Base-by-base conservation (phyloP, 2,797 vertebrate genomes). In the Aldrovandia affinis region DNA sequence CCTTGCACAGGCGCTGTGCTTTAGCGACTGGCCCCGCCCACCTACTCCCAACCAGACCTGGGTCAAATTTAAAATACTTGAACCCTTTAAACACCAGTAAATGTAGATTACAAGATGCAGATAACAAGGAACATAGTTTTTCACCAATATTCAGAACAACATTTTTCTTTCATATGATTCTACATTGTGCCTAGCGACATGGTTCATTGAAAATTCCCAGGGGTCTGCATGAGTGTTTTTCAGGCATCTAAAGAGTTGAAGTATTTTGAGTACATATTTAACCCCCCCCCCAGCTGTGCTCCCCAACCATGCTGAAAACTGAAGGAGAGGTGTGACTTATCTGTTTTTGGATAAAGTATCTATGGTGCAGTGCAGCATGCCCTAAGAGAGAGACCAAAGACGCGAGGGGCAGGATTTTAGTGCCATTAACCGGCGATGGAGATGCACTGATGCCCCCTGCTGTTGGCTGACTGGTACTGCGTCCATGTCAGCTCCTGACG, bases 361-460 rank as follows among this genome's bases (percentile, higher is more conserved):
- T 78, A n/a, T 50, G 77, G 44, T 54, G 77, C 44, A 50, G 44
- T 52, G 77, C 77, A 75, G 65, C 73, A 44, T 47, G 42, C 25
- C 4, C 33, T 6, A 8, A 47, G 73, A 77, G 5, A 15, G 36
- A 18, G 28, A 50, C 8, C 25, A 12, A 28, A 65, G 25, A n/a
- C 5, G 63, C 63, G 4, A 65, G 14, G 63, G 63, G 8, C 55
- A 57, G 55, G 70, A 75, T 75, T 36, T 20, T 6, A 36, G 28
- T 44, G 70, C 15, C 8, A 39, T 42, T 42, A 61, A 57, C 28
- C 36, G 83, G 47, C 12, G 20, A 18, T n/a, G n/a, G 42, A 28
- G 75, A 33, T 18, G 44, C 42, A n/a, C 42, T 36, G 42, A 0
- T 79, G 75, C 75, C 83, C 73, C 75, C 83, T 83, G 33, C 68